A percentile compares a stretch with the other conserved stretches of the same genome.
Conservation (phyloP, 2,797 vertebrate species). For the Crocidura indochinensis region DNA sequence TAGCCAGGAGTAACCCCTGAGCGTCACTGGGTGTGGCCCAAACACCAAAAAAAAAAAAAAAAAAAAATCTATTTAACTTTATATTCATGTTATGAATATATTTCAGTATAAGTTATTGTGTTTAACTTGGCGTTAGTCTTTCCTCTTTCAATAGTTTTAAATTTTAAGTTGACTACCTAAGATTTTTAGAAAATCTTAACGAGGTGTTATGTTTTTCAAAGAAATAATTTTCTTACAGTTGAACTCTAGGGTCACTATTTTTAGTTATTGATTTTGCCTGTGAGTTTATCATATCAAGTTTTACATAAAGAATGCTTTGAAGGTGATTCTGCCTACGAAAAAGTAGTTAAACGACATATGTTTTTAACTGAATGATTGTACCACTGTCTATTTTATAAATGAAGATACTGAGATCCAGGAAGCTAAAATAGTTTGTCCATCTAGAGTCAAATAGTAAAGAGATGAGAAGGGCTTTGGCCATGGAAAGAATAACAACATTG, state of each 20-base stretch:
- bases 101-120: neutral
- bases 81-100: neutral
- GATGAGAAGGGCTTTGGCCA: neutral
- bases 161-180: constrained; percentile 10
- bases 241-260: constrained; percentile 31
- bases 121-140: neutral
- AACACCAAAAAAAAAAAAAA: no score
- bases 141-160: neutral
- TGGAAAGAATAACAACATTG: neutral
- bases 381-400: neutral
- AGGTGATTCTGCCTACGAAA: neutral
- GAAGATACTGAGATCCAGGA: neutral
- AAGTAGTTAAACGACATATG: neutral
- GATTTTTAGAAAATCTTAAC: neutral
- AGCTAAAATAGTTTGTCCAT: neutral
- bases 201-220: neutral
- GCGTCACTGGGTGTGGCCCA: no score
- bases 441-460: neutral
- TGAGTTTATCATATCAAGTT: constrained; percentile 42
- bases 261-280: neutral
- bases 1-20: no score
- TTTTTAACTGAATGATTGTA: no score
- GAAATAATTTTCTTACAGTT: constrained; percentile 1
- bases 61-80: constrained; percentile 14
- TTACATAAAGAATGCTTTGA: constrained; percentile 56